Evolutionary conservation across 2,888 invertebrate genomes (phyloP).

Genomic region (Smittia aterrima): DNA sequence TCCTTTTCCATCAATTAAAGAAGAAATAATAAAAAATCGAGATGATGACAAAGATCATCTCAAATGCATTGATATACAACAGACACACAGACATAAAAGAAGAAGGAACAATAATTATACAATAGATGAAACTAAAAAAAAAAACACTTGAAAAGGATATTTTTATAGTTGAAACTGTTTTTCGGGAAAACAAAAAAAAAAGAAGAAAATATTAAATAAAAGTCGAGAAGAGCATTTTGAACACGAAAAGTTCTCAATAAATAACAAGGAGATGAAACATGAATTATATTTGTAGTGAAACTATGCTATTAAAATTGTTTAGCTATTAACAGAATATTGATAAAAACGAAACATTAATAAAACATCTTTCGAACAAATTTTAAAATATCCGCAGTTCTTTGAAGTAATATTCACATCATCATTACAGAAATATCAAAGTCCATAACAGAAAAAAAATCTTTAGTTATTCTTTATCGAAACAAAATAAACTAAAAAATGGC

Average conservation of each 20-base stretch:
- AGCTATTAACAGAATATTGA: background rate
- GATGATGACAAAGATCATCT: background rate
- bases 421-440: too few relatives aligned
- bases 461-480: too few relatives aligned
- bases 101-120: background rate
- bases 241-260: background rate
- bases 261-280: background rate
- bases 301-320: background rate
- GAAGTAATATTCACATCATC: too few relatives aligned
- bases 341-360: background rate
- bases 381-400: background rate
- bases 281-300: background rate
- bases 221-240: background rate
- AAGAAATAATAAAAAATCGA: background rate
- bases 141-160: background rate
- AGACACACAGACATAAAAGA: background rate
- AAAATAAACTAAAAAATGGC: too few relatives aligned
- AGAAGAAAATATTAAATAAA: too few relatives aligned
- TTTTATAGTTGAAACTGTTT: background rate
- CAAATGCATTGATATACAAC: background rate
- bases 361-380: background rate
- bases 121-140: background rate
- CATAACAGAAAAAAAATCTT: too few relatives aligned
- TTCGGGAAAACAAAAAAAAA: background rate
- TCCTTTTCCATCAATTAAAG: constrained; percentile 7